A percentile compares a stretch with the other conserved stretches of the same genome.
Evolutionary conservation across 2,797 vertebrate genomes (phyloP).

Genomic region (Arnoldichthys spilopterus): DNA sequence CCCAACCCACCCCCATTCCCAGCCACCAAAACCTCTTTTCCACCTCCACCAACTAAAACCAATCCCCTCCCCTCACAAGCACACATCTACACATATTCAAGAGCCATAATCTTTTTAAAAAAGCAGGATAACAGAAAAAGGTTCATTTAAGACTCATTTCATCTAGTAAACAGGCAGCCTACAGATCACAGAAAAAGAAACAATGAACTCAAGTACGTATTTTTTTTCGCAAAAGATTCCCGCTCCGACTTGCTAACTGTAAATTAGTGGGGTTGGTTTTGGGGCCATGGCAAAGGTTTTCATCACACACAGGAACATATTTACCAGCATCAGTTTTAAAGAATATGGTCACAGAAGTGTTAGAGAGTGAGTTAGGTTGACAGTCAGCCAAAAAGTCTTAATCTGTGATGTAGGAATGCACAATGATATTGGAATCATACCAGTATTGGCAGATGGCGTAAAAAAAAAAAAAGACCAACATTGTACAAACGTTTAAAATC

Average conservation of each 20-base stretch:
- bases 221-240: slow-evolving; percentile 52
- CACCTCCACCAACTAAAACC: slow-evolving; percentile 54
- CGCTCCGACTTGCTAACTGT: slow-evolving; percentile 68
- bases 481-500: too few species aligned
- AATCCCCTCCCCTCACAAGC: slow-evolving; percentile 45
- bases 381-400: slow-evolving; percentile 18
- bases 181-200: slow-evolving; percentile 64
- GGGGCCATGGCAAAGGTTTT: slow-evolving; percentile 65
- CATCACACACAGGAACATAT: slow-evolving; percentile 28
- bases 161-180: slow-evolving; percentile 70
- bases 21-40: slow-evolving; percentile 56
- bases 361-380: slow-evolving; percentile 31
- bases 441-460: too few species aligned
- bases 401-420: not conserved
- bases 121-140: slow-evolving; percentile 59
- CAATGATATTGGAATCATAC: too few species aligned
- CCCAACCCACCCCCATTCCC: slow-evolving; percentile 71
- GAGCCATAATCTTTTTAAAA: slow-evolving; percentile 65
- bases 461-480: not conserved
- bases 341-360: slow-evolving; percentile 12
- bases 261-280: slow-evolving; percentile 62
- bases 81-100: slow-evolving; percentile 48
- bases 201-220: slow-evolving; percentile 74
- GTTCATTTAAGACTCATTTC: slow-evolving; percentile 60
- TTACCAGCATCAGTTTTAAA: slow-evolving; percentile 24